phyloP scores from a whole-genome alignment of 2,113 vertebrate genomes.

The Axis porcinus region DNA sequence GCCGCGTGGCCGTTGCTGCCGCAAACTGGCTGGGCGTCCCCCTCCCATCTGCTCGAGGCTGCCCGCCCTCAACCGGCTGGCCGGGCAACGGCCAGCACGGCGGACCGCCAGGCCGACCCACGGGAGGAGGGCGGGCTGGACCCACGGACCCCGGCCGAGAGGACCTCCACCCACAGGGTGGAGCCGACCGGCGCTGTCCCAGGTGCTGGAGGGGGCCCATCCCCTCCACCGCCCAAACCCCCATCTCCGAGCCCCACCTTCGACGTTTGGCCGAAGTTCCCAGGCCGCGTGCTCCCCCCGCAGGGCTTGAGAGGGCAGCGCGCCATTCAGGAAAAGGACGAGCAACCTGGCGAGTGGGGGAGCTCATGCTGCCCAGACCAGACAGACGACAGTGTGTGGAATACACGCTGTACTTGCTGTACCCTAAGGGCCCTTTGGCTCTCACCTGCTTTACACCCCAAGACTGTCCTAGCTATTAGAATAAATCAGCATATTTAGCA shows the following conservation, averaged over 20 bases:
- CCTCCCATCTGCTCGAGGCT: conserved; percentile 53
- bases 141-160: rapidly evolving
- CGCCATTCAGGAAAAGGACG: not conserved
- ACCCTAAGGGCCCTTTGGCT: too few species aligned
- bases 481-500: not conserved
- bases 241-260: not conserved
- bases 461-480: not conserved
- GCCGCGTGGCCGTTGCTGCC: conserved; percentile 23
- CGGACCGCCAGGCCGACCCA: not conserved
- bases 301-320: not conserved
- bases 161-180: not conserved
- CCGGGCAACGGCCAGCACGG: not conserved
- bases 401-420: rapidly evolving
- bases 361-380: not conserved
- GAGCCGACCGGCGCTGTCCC: not conserved
- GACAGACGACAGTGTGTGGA: not conserved
- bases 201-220: not conserved
- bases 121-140: rapidly evolving
- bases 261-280: too few species aligned
- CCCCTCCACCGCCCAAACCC: not conserved
- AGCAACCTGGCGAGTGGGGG: not conserved
- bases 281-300: not conserved
- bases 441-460: not conserved
- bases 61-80: not conserved
- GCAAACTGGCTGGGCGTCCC: conserved; percentile 49